Evolutionary conservation across 2,888 invertebrate genomes (phyloP).

Genomic region (Lycia hirtaria): DNA sequence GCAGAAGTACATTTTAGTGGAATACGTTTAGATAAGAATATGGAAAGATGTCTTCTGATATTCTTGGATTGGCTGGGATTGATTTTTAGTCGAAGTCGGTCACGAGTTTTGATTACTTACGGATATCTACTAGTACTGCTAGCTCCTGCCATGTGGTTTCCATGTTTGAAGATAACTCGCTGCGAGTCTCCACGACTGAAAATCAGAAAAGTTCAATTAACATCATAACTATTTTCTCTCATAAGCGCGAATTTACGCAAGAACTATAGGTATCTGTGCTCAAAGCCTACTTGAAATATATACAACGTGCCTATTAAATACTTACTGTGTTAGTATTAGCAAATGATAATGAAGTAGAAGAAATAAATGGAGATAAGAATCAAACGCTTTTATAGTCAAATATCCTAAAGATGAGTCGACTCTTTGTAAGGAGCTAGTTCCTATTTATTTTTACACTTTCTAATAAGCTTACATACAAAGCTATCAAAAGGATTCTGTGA

Average conservation of each 20-base stretch:
- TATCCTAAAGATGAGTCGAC: not conserved
- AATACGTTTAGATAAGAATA: conserved; percentile 1
- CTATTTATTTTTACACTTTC: conserved; percentile 1
- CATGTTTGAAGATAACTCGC: conserved; percentile 90
- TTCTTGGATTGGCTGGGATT: no score
- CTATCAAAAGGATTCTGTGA: not conserved
- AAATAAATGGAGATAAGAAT: not conserved
- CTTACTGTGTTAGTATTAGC: conserved; percentile 30
- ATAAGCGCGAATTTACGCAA: no score
- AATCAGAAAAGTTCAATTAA: conserved; percentile 50
- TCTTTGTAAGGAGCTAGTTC: not conserved
- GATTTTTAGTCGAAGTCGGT: no score
- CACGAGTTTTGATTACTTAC: no score
- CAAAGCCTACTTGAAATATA: conserved; percentile 15
- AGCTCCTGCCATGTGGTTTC: conserved; percentile 89
- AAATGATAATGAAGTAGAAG: conserved; percentile 31
- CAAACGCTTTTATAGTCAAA: not conserved
- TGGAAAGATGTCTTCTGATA: no score
- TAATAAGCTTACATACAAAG: conserved; percentile 9
- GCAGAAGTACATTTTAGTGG: no score
- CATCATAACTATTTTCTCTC: no score
- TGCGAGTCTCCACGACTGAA: conserved; percentile 90
- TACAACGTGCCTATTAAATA: conserved; percentile 14
- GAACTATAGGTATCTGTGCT: no score
- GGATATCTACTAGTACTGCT: conserved; percentile 88